phyloP scores from a whole-genome alignment of 2,113 vertebrate species.

The Bothrops jararaca region DNA sequence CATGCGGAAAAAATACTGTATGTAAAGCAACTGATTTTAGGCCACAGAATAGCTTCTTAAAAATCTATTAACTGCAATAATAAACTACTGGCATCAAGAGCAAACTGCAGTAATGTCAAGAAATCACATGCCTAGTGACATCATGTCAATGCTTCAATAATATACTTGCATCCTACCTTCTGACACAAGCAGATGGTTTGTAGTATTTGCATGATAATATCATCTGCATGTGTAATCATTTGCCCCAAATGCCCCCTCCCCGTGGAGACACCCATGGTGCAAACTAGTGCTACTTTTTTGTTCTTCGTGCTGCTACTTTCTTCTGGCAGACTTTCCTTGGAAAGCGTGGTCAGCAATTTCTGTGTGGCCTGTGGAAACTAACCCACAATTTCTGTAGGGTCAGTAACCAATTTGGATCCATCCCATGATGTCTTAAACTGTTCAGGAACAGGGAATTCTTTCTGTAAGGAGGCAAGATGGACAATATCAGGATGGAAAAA shows the following conservation, averaged over 20 bases:
- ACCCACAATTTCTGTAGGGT: slow-evolving; percentile 92
- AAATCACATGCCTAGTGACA: background rate
- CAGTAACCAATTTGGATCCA: slow-evolving; percentile 90
- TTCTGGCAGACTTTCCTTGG: slow-evolving; percentile 24
- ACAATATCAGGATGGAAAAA: slow-evolving; percentile 18
- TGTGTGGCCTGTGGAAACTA: slow-evolving; percentile 58
- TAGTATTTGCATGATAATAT: background rate
- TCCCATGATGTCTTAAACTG: slow-evolving; percentile 98
- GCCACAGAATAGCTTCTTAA: slow-evolving; percentile 52
- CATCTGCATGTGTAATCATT: background rate
- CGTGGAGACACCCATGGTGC: background rate
- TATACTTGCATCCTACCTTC: background rate
- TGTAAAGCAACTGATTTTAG: slow-evolving; percentile 20
- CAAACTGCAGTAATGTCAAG: background rate
- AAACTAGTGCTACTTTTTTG: slow-evolving; percentile 47
- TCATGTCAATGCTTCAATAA: background rate
- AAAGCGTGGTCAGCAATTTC: background rate
- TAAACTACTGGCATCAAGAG: slow-evolving; percentile 7
- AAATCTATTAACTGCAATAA: slow-evolving; percentile 52
- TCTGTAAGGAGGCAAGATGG: slow-evolving; percentile 76
- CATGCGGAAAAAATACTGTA: background rate
- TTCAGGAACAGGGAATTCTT: slow-evolving; percentile 94
- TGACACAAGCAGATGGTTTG: background rate
- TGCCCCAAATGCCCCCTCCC: background rate
- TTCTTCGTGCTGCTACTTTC: slow-evolving; percentile 56